phyloP scores from a whole-genome alignment of 1,140 invertebrate species.

The Lepidurus arcticus region DNA sequence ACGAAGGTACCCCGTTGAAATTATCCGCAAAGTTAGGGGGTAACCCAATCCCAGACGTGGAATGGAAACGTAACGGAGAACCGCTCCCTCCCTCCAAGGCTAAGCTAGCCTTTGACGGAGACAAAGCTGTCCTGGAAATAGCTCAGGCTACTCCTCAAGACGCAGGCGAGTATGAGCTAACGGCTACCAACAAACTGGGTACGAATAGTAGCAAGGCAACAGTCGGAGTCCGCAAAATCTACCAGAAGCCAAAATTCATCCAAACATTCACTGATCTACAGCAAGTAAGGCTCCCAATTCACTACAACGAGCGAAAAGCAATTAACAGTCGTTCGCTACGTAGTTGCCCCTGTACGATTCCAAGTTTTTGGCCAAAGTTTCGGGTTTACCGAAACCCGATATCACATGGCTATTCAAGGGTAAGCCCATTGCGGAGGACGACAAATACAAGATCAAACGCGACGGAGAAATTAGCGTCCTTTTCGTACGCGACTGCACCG shows the following conservation, averaged over 20 bases:
- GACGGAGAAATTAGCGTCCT: conserved; percentile 73
- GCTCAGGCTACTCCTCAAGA: conserved; percentile 62
- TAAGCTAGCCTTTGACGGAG: conserved; percentile 70
- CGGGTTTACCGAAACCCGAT: conserved; percentile 79
- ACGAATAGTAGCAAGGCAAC: conserved; percentile 60
- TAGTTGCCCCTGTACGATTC: conserved; percentile 66
- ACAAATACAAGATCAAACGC: conserved; percentile 69
- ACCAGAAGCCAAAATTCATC: conserved; percentile 69
- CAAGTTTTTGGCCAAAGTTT: conserved; percentile 72
- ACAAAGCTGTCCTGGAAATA: conserved; percentile 68
- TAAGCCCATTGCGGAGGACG: conserved; percentile 55
- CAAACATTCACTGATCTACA: conserved; percentile 78
- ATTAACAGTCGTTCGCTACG: conserved; percentile 27
- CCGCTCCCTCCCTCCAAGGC: conserved; percentile 58
- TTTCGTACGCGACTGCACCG: conserved; percentile 61
- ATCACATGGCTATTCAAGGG: conserved; percentile 78
- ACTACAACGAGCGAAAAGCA: not conserved
- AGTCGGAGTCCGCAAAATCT: conserved; percentile 69
- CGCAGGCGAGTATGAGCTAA: conserved; percentile 68
- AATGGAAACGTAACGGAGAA: conserved; percentile 73
- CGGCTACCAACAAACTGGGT: conserved; percentile 66
- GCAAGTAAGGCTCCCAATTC: conserved; percentile 52
- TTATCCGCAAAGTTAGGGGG: conserved; percentile 50
- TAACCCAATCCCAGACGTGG: conserved; percentile 79
- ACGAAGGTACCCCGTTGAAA: conserved; percentile 59